A percentile compares a stretch with the other conserved stretches of the same genome.
Conservation (phyloP, 2,888 invertebrate genomes). For the Clostera curtula region DNA sequence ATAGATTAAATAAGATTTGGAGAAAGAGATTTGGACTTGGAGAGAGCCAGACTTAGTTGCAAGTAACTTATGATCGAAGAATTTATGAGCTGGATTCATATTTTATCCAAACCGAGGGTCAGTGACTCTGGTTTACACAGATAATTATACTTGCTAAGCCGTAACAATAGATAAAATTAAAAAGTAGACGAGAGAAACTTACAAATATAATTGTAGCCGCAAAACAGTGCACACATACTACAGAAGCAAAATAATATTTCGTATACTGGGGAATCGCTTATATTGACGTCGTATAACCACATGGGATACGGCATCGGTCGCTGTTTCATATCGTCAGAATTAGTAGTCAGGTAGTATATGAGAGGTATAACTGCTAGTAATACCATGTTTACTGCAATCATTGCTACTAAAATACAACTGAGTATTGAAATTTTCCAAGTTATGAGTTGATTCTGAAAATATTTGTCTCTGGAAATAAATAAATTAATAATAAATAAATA, state of each 20-base stretch:
- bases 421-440: slow-evolving; percentile 38
- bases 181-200: slow-evolving; percentile 25
- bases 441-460: slow-evolving; percentile 34
- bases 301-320: slow-evolving; percentile 43
- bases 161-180: too few species aligned
- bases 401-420: slow-evolving; percentile 20
- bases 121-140: too few species aligned
- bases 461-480: slow-evolving; percentile 28
- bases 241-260: slow-evolving; percentile 35
- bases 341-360: slow-evolving; percentile 22
- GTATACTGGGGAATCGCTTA: slow-evolving; percentile 33
- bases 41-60: too few species aligned
- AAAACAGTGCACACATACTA: slow-evolving; percentile 23
- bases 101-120: too few species aligned
- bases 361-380: slow-evolving; percentile 19
- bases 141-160: too few species aligned
- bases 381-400: slow-evolving; percentile 22
- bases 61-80: too few species aligned
- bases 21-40: too few species aligned
- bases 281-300: slow-evolving; percentile 35
- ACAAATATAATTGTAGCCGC: slow-evolving; percentile 38
- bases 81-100: too few species aligned
- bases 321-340: slow-evolving; percentile 18
- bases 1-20: too few species aligned
- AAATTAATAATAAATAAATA: too few species aligned